These are phyloP conservation scores for Cephus cinctus DNA, from an alignment of 1,140 invertebrate genomes.

Conservation along the genomic window DNA sequence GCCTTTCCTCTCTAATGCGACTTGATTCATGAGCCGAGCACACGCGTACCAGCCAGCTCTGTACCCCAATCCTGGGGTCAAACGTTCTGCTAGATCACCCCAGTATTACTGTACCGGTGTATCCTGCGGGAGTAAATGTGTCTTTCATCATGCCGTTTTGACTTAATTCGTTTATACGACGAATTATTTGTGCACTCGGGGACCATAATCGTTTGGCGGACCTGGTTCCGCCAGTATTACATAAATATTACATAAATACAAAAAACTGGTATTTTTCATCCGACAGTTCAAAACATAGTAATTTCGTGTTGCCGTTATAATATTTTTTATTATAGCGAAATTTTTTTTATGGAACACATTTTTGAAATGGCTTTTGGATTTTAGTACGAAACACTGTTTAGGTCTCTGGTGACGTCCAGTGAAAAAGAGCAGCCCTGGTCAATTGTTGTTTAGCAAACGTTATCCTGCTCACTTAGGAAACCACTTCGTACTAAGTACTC, in stretches of 20 bases:
- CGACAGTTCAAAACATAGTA: too few relatives aligned
- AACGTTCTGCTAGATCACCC: slow-evolving; percentile 44
- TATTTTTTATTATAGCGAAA: too few relatives aligned
- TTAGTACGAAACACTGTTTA: too few relatives aligned
- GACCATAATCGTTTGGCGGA: too few relatives aligned
- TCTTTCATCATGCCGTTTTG: slow-evolving; percentile 53
- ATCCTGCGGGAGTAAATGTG: slow-evolving; percentile 37
- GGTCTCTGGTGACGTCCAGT: slow-evolving; percentile 4
- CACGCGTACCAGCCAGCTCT: slow-evolving; percentile 28
- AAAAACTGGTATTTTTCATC: too few relatives aligned
- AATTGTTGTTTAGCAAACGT: slow-evolving; percentile 27
- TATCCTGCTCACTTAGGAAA: slow-evolving; percentile 3
- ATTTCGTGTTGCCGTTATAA: too few relatives aligned
- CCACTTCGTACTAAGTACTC: slow-evolving; percentile 10
- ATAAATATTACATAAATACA: too few relatives aligned
- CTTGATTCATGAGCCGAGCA: slow-evolving; percentile 55
- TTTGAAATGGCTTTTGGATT: too few relatives aligned
- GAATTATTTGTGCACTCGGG: slow-evolving; percentile 50
- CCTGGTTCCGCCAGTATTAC: too few relatives aligned
- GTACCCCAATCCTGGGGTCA: slow-evolving; percentile 41
- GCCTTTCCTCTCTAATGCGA: slow-evolving; percentile 44
- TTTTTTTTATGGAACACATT: too few relatives aligned
- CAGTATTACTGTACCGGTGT: slow-evolving; percentile 21
- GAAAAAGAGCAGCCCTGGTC: slow-evolving; percentile 22
- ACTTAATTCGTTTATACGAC: slow-evolving; percentile 52